Percentiles rank a stretch among this genome's conserved stretches.
Conservation (phyloP, 1,140 invertebrate genomes). For the Heterodera carotae region DNA sequence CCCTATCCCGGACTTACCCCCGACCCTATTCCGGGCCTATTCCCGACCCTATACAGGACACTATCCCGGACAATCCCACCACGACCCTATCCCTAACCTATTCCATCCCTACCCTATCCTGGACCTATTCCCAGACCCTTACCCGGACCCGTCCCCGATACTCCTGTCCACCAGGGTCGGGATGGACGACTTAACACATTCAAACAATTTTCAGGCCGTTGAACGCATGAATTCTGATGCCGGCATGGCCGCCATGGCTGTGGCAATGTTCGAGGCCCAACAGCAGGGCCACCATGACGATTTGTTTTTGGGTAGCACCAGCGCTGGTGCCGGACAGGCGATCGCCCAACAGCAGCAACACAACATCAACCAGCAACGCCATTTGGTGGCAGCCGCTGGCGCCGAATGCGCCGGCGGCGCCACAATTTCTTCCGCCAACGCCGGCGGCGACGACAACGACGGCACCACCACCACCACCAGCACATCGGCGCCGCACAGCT, state of each 20-base stretch:
- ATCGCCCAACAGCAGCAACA: not conserved
- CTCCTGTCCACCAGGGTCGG: too few relatives aligned
- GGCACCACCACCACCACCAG: not conserved
- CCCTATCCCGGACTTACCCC: too few relatives aligned
- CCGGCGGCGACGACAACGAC: too few relatives aligned
- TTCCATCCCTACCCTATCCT: too few relatives aligned
- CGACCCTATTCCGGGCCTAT: too few relatives aligned
- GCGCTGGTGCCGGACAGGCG: not conserved
- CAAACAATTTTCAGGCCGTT: slow-evolving; percentile 17
- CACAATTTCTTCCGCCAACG: too few relatives aligned
- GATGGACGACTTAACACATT: not conserved
- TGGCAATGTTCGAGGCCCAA: slow-evolving; percentile 2
- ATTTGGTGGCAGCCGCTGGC: not conserved
- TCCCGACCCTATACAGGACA: too few relatives aligned
- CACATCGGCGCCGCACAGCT: slow-evolving; percentile 5
- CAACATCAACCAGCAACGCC: not conserved
- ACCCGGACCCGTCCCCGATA: too few relatives aligned
- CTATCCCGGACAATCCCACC: too few relatives aligned
- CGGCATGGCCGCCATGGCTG: slow-evolving; percentile 1
- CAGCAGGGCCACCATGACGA: slow-evolving; percentile 4
- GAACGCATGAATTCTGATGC: slow-evolving; percentile 24
- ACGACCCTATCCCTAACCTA: too few relatives aligned
- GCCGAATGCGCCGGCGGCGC: too few relatives aligned
- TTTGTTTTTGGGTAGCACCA: not conserved
- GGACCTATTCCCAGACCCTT: too few relatives aligned